Evolutionary conservation across 2,888 invertebrate species (phyloP), one percentile per base, ranked within the genome.

Genomic region (Drosophila siamana): DNA sequence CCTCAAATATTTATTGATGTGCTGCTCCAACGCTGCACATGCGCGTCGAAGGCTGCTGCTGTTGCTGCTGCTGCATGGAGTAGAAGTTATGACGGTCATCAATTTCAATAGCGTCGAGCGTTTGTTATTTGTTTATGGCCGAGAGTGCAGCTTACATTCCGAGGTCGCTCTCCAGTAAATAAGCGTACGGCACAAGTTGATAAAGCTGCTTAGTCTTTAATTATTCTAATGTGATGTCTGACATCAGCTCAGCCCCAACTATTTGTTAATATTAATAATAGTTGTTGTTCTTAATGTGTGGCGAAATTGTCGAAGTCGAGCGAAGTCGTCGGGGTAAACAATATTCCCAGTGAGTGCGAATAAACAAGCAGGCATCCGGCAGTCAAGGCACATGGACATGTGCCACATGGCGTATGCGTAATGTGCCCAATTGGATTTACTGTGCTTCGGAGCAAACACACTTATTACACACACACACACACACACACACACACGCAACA

Each of bases 321-420:
- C 11, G 33, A 56, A 11, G 36, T 19, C n/a, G n/a, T n/a, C n/a
- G n/a, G 43, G 36, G 68, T 51, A 38, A 28, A 52, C 44, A 44
- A 54, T 54, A 66, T 60, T 51, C 44, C 33, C 47, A 40, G 13
- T n/a, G 30, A 56, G 50, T 40, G 33, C 16, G 43, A 54, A 50
- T 55, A 71, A 47, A 51, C 65, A 71, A 44, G 59, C 47, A 62
- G 65, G 44, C 59, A 59, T 51, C 30, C 47, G 67, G 74, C 64
- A 69, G 59, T 55, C 63, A 57, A 62, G 52, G 64, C 38, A 41
- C 33, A 43, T 60, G 61, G 30, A 4, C 11, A 4, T 33, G n/a
- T 59, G 50, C 24, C 71, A 77, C 87, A 87, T 74, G 78, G 66
- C 88, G 89, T 84, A 84, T 83, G 75, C 89, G 71, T 87, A 69